These are phyloP conservation scores for Chrysogorgia sp. DNA, from an alignment of 92 coral and sea anemone genomes.

Conservation along the genomic window DNA sequence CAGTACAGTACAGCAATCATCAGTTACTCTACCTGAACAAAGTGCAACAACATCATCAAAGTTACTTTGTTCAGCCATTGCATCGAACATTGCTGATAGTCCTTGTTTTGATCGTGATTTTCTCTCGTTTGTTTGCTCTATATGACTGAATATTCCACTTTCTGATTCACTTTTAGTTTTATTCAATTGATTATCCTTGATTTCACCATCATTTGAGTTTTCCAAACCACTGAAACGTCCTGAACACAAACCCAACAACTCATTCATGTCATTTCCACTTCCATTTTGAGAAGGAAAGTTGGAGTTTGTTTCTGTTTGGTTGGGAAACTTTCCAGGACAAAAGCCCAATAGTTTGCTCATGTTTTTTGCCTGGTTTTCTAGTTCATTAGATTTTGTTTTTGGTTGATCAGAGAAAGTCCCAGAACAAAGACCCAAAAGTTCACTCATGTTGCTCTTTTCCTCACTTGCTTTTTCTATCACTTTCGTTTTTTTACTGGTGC, in stretches of 20 bases:
- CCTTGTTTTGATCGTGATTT: constrained; percentile 28
- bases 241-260: constrained; percentile 59
- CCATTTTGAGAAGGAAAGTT: neutral
- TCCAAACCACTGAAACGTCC: constrained; percentile 25
- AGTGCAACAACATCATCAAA: constrained; percentile 16
- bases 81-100: constrained; percentile 32
- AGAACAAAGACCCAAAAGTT: constrained; percentile 88
- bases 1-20: neutral
- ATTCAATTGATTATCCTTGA: neutral
- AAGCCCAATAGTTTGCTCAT: constrained; percentile 53
- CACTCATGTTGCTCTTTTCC: constrained; percentile 3
- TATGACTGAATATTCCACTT: constrained; percentile 17
- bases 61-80: constrained; percentile 15
- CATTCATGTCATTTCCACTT: constrained; percentile 55
- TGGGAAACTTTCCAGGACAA: constrained; percentile 69
- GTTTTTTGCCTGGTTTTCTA: neutral
- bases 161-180: neutral
- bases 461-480: neutral
- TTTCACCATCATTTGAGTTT: neutral
- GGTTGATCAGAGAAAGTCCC: constrained; percentile 73
- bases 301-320: constrained; percentile 16
- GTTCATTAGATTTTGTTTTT: constrained; percentile 10
- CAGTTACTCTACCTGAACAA: constrained; percentile 24
- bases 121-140: neutral
- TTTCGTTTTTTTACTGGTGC: constrained; percentile 11